phyloP scores from a whole-genome alignment of 2,888 invertebrate species.

The Tridacna crocea region DNA sequence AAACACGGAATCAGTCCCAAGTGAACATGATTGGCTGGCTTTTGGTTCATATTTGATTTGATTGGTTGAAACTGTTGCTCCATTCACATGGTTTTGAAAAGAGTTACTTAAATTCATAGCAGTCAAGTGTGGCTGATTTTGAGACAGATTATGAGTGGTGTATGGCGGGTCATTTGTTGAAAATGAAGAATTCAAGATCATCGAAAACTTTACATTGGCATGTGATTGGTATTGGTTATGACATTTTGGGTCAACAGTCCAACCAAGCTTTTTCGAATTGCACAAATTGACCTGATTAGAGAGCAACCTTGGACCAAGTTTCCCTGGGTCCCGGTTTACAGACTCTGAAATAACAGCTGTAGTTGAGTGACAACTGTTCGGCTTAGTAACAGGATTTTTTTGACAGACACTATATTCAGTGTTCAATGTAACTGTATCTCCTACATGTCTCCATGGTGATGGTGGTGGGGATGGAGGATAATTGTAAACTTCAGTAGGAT shows the following conservation, averaged over 20 bases:
- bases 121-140: neutral
- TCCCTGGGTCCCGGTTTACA: neutral
- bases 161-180: neutral
- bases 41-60: conserved; percentile 25
- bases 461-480: conserved; percentile 70
- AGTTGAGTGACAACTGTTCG: neutral
- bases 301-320: neutral
- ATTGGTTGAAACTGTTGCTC: neutral
- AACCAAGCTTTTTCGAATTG: neutral
- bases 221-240: conserved; percentile 20
- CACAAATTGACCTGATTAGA: neutral
- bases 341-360: neutral
- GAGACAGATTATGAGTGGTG: neutral
- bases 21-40: conserved; percentile 36
- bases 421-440: neutral
- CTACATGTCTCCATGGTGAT: conserved; percentile 46
- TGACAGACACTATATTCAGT: neutral
- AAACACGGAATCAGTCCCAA: conserved; percentile 14
- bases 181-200: conserved; percentile 8
- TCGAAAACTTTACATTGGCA: conserved; percentile 51
- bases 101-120: conserved; percentile 5
- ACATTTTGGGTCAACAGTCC: neutral
- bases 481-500: conserved; percentile 31
- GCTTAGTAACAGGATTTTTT: neutral
- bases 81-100: neutral